Conservation (phyloP, 2,113 vertebrate genomes). For the Clupea harengus region DNA sequence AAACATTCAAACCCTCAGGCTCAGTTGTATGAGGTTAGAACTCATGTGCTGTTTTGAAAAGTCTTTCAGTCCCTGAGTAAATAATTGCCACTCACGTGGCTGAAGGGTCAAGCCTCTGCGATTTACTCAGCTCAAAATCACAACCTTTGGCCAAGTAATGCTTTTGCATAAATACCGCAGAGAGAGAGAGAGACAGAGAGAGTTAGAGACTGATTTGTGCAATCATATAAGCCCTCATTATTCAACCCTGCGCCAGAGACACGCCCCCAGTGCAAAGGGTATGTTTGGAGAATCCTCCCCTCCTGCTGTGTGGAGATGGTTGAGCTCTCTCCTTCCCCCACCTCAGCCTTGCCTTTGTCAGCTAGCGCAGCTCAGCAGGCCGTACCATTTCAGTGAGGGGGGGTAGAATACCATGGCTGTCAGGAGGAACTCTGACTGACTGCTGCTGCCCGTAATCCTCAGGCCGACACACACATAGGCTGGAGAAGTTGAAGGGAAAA, state of each 20-base stretch:
- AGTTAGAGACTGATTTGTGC: constrained; percentile 11
- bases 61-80: not conserved
- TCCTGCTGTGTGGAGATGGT: not conserved
- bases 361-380: not conserved
- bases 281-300: not conserved
- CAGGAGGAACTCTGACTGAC: not conserved
- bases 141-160: not conserved
- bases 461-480: not conserved
- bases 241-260: not conserved
- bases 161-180: constrained; percentile 59
- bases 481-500: too few species aligned
- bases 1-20: not conserved
- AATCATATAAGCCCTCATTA: not conserved
- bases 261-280: not conserved
- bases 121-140: not conserved
- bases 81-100: not conserved
- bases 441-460: not conserved
- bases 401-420: not conserved
- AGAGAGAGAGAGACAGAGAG: constrained; percentile 55
- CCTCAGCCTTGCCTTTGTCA: not conserved
- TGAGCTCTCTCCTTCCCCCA: too few species aligned
- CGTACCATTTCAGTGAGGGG: not conserved
- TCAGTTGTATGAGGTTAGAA: not conserved
- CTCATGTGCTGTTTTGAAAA: not conserved
- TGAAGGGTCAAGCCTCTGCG: not conserved